A percentile compares a stretch with the other conserved stretches of the same genome.
phyloP scores from a whole-genome alignment of 1,140 invertebrate genomes.

The Homalodisca vitripennis region DNA sequence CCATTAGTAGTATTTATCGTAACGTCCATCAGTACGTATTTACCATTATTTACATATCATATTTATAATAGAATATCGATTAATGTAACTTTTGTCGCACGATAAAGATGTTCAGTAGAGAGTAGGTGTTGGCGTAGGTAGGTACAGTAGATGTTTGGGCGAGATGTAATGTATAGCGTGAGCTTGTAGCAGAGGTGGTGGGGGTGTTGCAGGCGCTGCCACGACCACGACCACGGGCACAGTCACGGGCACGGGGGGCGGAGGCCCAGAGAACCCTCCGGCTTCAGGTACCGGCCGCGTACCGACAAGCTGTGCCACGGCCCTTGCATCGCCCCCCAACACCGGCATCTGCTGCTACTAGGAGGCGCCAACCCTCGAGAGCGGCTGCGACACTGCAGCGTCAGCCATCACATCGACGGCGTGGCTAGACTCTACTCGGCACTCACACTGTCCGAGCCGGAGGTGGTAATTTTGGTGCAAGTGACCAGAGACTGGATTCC shows the following conservation, averaged over 20 bases:
- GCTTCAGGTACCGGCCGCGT: constrained; percentile 28
- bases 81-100: too few species aligned
- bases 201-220: constrained; percentile 17
- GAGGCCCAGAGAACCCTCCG: constrained; percentile 15
- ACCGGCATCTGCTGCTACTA: constrained; percentile 35
- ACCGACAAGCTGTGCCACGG: constrained; percentile 26
- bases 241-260: background rate
- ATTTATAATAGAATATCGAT: too few species aligned
- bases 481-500: constrained; percentile 33
- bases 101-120: too few species aligned
- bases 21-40: too few species aligned
- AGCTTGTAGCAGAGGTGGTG: too few species aligned
- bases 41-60: too few species aligned
- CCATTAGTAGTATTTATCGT: too few species aligned
- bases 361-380: constrained; percentile 32
- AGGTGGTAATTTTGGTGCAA: constrained; percentile 32
- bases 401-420: constrained; percentile 24
- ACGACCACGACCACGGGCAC: background rate
- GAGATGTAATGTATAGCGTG: too few species aligned
- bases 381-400: constrained; percentile 33
- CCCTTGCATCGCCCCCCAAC: constrained; percentile 14
- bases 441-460: constrained; percentile 15
- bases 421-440: constrained; percentile 16
- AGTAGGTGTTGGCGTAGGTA: too few species aligned
- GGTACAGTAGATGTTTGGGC: too few species aligned